These are phyloP conservation scores for Haplochromis vanheusdeni DNA, from an alignment of 2,113 vertebrate species.

Conservation along the genomic window DNA sequence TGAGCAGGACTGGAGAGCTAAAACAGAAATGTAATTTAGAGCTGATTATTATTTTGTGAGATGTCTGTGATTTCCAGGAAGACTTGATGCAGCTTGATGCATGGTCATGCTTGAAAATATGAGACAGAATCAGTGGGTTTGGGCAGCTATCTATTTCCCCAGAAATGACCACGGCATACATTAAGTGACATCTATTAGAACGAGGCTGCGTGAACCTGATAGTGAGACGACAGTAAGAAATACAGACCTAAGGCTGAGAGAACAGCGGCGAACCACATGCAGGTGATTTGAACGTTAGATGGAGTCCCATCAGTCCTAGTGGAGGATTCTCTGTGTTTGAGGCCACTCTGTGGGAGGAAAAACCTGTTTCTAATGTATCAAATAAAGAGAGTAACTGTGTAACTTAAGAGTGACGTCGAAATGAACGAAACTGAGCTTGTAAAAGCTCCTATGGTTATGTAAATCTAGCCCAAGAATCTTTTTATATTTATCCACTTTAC, in stretches of 20 bases:
- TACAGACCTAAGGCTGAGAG: conserved; percentile 28
- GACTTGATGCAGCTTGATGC: background rate
- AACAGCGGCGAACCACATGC: background rate
- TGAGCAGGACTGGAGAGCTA: background rate
- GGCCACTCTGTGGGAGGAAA: conserved; percentile 14
- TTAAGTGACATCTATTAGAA: conserved; percentile 64
- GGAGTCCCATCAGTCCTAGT: background rate
- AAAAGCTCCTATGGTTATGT: conserved; percentile 62
- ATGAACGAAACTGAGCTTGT: conserved; percentile 60
- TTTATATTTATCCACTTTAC: conserved; percentile 52
- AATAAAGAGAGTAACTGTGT: conserved; percentile 38
- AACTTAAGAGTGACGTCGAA: conserved; percentile 66
- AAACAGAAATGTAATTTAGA: background rate
- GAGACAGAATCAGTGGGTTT: conserved; percentile 30
- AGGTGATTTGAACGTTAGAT: conserved; percentile 47
- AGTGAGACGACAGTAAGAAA: conserved; percentile 34
- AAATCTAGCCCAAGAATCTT: conserved; percentile 60
- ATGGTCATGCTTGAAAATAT: conserved; percentile 2
- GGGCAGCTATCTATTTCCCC: conserved; percentile 33
- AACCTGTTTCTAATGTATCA: conserved; percentile 53
- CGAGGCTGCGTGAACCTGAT: conserved; percentile 52
- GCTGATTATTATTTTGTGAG: background rate
- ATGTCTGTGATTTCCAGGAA: background rate
- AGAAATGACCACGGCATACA: conserved; percentile 68
- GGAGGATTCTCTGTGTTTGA: background rate